Conservation (phyloP, 2,797 vertebrate species). For the Acanthurus tractus region DNA sequence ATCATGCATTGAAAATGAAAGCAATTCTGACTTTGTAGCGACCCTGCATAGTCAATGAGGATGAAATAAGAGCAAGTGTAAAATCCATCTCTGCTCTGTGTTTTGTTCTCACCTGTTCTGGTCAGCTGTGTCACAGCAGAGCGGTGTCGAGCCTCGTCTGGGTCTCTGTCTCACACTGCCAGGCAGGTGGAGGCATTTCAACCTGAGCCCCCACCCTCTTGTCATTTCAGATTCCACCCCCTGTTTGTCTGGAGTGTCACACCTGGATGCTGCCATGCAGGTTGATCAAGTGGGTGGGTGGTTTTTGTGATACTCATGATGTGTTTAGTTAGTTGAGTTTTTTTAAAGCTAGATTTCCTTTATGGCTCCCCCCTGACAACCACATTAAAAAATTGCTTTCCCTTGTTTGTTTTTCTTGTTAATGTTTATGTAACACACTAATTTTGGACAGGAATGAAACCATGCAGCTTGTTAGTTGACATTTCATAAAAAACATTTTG, state of each 20-base stretch:
- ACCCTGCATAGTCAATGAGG: constrained; percentile 32
- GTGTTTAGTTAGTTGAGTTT: constrained; percentile 16
- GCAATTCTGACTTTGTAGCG: constrained; percentile 54
- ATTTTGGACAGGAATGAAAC: neutral
- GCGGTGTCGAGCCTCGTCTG: constrained; percentile 16
- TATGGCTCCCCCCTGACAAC: neutral
- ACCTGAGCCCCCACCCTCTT: constrained; percentile 30
- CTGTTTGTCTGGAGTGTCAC: constrained; percentile 12
- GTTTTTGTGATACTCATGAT: neutral
- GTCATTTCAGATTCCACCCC: constrained; percentile 39
- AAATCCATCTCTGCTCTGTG: neutral
- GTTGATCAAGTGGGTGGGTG: constrained; percentile 21
- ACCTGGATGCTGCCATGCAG: constrained; percentile 45
- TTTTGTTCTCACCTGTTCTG: constrained; percentile 66
- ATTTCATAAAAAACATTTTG: neutral
- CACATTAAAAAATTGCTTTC: neutral
- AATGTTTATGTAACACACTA: neutral
- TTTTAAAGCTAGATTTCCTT: neutral
- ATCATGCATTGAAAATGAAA: constrained; percentile 67
- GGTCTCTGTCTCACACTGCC: neutral
- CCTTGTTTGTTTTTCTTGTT: neutral
- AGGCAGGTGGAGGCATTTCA: constrained; percentile 28
- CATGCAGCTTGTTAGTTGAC: neutral
- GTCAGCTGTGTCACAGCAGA: constrained; percentile 31
- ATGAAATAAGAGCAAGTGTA: constrained; percentile 18